phyloP scores from a whole-genome alignment of 2,113 vertebrate species.

The Marmota flaviventris region DNA sequence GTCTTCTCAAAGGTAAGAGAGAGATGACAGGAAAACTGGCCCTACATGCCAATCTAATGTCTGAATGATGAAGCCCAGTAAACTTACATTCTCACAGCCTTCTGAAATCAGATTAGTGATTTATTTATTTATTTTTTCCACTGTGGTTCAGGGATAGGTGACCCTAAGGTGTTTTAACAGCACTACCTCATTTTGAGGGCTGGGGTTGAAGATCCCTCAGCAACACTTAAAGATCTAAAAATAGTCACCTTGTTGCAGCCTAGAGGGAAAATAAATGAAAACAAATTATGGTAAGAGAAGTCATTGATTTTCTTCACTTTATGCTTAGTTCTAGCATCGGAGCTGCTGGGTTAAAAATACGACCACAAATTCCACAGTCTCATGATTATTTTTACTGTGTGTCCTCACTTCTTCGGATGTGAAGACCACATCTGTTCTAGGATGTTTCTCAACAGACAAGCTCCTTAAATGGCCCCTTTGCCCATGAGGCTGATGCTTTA shows the following conservation, averaged over 20 bases:
- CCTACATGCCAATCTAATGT: neutral
- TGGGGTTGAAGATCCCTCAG: neutral
- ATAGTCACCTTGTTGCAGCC: neutral
- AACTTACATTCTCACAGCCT: neutral
- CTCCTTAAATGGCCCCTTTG: neutral
- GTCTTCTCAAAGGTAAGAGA: neutral
- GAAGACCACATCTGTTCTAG: neutral
- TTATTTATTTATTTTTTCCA: neutral
- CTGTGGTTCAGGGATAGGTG: neutral
- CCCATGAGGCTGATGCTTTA: neutral
- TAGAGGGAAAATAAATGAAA: conserved; percentile 24
- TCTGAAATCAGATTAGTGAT: neutral
- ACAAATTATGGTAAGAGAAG: conserved; percentile 17
- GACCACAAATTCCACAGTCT: neutral
- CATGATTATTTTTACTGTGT: conserved; percentile 9
- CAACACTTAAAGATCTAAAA: neutral
- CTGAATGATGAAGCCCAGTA: neutral
- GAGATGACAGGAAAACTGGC: neutral
- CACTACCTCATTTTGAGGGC: neutral
- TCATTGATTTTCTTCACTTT: conserved; percentile 40
- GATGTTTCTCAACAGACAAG: neutral
- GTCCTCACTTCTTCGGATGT: neutral
- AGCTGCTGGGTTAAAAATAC: conserved; percentile 38
- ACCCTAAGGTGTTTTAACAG: neutral
- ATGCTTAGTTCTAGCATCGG: neutral